These are phyloP conservation scores for Periparus ater DNA, from an alignment of 2,797 vertebrate genomes.

Conservation along the genomic window DNA sequence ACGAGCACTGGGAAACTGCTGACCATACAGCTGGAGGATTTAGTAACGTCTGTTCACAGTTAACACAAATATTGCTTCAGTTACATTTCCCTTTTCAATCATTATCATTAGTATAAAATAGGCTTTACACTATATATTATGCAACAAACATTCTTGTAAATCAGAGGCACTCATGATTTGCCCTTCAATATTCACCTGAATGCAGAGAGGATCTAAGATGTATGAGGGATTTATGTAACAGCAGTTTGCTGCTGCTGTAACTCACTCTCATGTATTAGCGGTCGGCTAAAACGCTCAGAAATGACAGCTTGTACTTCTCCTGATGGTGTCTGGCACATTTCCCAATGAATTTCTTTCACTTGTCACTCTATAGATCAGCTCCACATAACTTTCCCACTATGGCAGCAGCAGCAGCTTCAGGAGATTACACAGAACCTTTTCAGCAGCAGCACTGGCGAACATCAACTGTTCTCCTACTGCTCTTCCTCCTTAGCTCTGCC, in stretches of 20 bases:
- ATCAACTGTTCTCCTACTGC: not conserved
- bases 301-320: not conserved
- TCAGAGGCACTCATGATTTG: slow-evolving; percentile 28
- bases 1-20: not conserved
- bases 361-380: not conserved
- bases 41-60: not conserved
- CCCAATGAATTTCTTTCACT: not conserved
- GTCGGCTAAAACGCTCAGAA: not conserved
- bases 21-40: not conserved
- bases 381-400: not conserved
- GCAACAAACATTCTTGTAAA: not conserved
- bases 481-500: not conserved
- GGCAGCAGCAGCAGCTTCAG: not conserved
- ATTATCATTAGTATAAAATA: not conserved
- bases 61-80: not conserved
- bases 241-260: not conserved
- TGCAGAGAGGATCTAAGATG: not conserved
- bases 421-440: not conserved
- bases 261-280: not conserved
- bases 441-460: not conserved
- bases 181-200: not conserved
- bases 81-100: slow-evolving; percentile 11
- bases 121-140: not conserved
- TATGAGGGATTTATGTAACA: not conserved
- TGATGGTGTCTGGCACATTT: not conserved